phyloP scores from a whole-genome alignment of 2,113 vertebrate species.

The Phaethon lepturus region DNA sequence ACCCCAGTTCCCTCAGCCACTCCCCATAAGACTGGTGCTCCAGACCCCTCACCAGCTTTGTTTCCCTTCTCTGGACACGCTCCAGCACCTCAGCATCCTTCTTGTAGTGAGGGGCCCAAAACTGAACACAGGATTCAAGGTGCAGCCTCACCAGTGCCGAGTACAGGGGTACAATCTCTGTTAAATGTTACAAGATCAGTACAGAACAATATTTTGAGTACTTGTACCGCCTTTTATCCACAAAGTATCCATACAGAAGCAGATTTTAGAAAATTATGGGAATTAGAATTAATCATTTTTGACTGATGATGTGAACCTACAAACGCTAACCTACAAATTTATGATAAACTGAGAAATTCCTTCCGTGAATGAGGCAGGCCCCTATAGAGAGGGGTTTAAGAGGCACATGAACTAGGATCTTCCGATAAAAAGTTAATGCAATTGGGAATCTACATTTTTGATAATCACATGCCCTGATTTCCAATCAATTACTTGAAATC shows the following conservation, averaged over 20 bases:
- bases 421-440: background rate
- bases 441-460: background rate
- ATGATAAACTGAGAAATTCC: background rate
- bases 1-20: too few relatives aligned
- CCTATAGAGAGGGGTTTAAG: background rate
- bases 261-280: background rate
- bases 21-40: too few relatives aligned
- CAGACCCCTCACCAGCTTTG: too few relatives aligned
- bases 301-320: background rate
- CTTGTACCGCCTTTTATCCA: background rate
- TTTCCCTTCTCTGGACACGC: too few relatives aligned
- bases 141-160: too few relatives aligned
- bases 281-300: background rate
- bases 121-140: too few relatives aligned
- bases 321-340: background rate
- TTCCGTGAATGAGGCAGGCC: background rate
- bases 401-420: background rate
- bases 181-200: background rate
- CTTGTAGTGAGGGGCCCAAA: too few relatives aligned
- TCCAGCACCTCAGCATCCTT: too few relatives aligned
- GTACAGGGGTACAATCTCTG: background rate
- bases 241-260: background rate
- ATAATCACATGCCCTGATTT: background rate
- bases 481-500: background rate
- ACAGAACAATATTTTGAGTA: background rate